phyloP scores from a whole-genome alignment of 2,888 invertebrate genomes.

The Polylopha cassiicola region DNA sequence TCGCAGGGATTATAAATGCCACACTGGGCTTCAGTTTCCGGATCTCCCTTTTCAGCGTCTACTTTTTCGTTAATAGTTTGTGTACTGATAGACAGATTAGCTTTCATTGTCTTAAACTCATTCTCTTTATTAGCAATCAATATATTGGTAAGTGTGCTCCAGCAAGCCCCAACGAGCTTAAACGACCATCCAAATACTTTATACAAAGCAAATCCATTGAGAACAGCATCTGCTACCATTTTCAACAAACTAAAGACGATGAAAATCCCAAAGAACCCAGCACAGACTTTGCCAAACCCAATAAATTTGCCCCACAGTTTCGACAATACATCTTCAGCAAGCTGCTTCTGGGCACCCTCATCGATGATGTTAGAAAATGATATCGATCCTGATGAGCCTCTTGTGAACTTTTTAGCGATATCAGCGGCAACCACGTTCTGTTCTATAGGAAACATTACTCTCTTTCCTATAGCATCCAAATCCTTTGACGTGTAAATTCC shows the following conservation, averaged over 20 bases:
- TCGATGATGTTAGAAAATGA: neutral
- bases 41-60: neutral
- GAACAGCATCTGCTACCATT: neutral
- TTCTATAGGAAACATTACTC: neutral
- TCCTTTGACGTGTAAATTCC: slow-evolving; percentile 1
- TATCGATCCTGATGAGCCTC: neutral
- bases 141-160: neutral
- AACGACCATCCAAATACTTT: neutral
- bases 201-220: slow-evolving; percentile 3
- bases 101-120: neutral
- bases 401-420: no score
- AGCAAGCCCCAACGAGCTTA: neutral
- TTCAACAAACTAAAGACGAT: neutral
- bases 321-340: slow-evolving; percentile 3
- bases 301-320: slow-evolving; percentile 3
- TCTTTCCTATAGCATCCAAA: neutral
- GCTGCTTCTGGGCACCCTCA: neutral
- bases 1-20: neutral
- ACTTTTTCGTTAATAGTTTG: neutral
- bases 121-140: neutral
- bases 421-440: neutral
- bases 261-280: slow-evolving; percentile 3
- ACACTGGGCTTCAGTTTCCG: neutral
- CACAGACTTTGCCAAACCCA: slow-evolving; percentile 2
- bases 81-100: neutral